Evolutionary conservation across 2,888 invertebrate genomes (phyloP), one percentile per base, ranked within the genome.

Genomic region (Unio delphinus): DNA sequence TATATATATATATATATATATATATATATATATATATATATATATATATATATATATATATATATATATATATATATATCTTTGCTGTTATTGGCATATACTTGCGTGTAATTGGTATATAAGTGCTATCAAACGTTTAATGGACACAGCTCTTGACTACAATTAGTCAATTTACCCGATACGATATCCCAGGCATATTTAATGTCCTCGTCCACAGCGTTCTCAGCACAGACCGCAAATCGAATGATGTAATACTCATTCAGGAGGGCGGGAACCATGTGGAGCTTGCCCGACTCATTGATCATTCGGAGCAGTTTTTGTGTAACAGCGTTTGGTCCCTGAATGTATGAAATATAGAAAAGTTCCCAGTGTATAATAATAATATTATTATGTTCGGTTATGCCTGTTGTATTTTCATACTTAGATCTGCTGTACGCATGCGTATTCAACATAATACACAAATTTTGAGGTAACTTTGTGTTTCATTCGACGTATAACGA

Each of bases 201-300:
- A 63, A 96, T 93, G 85, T 96, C 94, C 61, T 93, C 94, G 63
- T 95, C 94, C 0, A 93, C 94, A 15, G 98, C 96, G 89, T 96
- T 94, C 89, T 97, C 96, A 4, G 97, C 94, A 61, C 96, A 96
- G 0, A 97, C 95, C 87, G 97, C 98, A 91, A 99, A 99, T 69
- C 98, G 92, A 83, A 98, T 97, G 65, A 97, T 95, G 88, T 95
- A 98, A 84, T 94, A 94, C 64, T 97, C 96, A 86, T 95, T 95
- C 28, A 97, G 94, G 61, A 93, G 94, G 0, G 98, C 96, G 0
- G 98, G 98, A 18, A 98, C 98, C 98, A 99, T 98, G 90, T 99
- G 98, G 74, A 99, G 91, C 89, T 95, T 95, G 20, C 97, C 98
- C 6, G 97, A 97, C 72, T 95, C 97, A 88, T 99, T 99, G 82